Percentiles rank a stretch among this genome's conserved stretches.
phyloP scores from a whole-genome alignment of 2,888 invertebrate species.

The Trissolcus brochymenae region DNA sequence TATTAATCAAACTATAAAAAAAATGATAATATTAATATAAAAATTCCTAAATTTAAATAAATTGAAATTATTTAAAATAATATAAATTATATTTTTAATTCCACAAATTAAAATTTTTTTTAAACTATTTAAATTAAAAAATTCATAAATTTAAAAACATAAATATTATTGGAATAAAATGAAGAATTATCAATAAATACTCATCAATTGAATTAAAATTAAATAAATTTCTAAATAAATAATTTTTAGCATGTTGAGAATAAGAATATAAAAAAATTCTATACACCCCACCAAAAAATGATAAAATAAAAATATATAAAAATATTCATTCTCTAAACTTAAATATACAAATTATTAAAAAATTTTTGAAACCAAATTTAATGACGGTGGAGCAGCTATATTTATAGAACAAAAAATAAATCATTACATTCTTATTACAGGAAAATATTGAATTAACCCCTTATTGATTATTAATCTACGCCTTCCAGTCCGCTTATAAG shows the following conservation, averaged over 20 bases:
- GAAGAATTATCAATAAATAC: slow-evolving; percentile 80
- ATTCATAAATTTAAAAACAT: slow-evolving; percentile 77
- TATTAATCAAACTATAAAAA: slow-evolving; percentile 73
- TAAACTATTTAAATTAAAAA: slow-evolving; percentile 81
- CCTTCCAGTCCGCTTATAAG: slow-evolving; percentile 80
- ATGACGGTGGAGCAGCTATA: slow-evolving; percentile 82
- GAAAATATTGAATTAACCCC: slow-evolving; percentile 80
- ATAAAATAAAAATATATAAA: slow-evolving; percentile 79
- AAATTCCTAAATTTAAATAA: slow-evolving; percentile 73
- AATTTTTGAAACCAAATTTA: slow-evolving; percentile 84
- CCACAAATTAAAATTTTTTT: slow-evolving; percentile 83
- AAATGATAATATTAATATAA: slow-evolving; percentile 67
- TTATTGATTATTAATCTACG: slow-evolving; percentile 82
- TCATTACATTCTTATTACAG: slow-evolving; percentile 80
- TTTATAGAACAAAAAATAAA: slow-evolving; percentile 82
- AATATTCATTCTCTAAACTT: slow-evolving; percentile 67
- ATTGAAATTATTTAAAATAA: slow-evolving; percentile 76
- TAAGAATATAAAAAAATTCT: slow-evolving; percentile 81
- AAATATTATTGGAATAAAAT: slow-evolving; percentile 82
- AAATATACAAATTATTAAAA: slow-evolving; percentile 80
- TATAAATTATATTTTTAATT: slow-evolving; percentile 77
- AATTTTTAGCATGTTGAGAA: slow-evolving; percentile 80
- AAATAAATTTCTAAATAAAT: slow-evolving; percentile 72
- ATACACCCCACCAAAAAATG: slow-evolving; percentile 83
- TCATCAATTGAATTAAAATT: slow-evolving; percentile 70